Evolutionary conservation across 2,888 invertebrate species (phyloP).

Genomic region (Nomada ferruginata): DNA sequence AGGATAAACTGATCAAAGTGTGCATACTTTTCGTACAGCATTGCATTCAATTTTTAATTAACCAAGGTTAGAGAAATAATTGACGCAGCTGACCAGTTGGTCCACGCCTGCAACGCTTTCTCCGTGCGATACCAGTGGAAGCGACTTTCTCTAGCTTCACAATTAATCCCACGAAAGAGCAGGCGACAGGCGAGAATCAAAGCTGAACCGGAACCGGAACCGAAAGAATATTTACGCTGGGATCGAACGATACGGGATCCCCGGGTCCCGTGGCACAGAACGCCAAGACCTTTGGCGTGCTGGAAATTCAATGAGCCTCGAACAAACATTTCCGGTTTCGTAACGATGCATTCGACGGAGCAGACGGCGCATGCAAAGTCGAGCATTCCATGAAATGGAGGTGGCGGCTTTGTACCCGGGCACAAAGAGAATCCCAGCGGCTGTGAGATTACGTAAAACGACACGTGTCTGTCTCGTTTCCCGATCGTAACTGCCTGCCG

Average conservation of each 20-base stretch:
- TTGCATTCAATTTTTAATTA: no score
- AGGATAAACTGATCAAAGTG: no score
- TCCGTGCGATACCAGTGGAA: background rate
- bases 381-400: conserved; percentile 51
- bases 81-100: no score
- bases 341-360: conserved; percentile 68
- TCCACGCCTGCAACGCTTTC: no score
- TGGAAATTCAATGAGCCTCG: conserved; percentile 69
- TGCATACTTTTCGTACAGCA: no score
- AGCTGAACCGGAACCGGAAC: background rate
- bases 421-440: conserved; percentile 64
- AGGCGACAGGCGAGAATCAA: background rate
- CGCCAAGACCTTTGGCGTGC: conserved; percentile 50
- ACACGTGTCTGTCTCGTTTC: conserved; percentile 65
- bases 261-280: conserved; percentile 17
- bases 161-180: background rate
- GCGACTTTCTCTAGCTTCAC: background rate
- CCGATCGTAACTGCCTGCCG: conserved; percentile 52
- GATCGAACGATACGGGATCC: conserved; percentile 26
- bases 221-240: conserved; percentile 33
- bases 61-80: no score
- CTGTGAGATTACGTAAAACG: conserved; percentile 68
- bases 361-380: conserved; percentile 62
- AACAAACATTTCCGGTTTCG: conserved; percentile 68
- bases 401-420: conserved; percentile 58